Conservation (phyloP, 2,797 vertebrate genomes). For the Decapterus maruadsi region DNA sequence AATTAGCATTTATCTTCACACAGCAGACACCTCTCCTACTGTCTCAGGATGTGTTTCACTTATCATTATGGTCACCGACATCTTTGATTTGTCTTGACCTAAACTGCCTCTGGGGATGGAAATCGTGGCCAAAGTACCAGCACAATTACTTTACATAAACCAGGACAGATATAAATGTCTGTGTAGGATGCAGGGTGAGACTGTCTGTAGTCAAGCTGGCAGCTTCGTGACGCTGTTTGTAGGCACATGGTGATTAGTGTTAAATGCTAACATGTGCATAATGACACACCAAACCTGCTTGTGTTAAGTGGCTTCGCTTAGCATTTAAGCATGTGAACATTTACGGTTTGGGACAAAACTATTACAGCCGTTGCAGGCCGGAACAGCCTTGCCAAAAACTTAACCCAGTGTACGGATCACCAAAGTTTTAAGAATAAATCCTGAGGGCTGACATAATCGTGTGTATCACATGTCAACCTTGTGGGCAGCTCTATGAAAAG, state of each 20-base stretch:
- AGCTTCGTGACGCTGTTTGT: not conserved
- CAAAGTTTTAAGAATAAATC: not conserved
- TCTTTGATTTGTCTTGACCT: not conserved
- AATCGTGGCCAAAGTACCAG: not conserved
- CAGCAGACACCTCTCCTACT: not conserved
- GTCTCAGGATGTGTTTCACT: conserved; percentile 14
- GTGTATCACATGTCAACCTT: not conserved
- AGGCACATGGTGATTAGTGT: not conserved
- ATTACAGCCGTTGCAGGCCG: not conserved
- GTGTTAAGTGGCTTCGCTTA: not conserved
- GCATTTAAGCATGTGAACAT: not conserved
- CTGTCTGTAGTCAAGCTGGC: not conserved
- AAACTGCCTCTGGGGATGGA: not conserved
- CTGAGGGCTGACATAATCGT: not conserved
- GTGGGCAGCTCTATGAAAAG: not conserved
- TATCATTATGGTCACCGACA: not conserved
- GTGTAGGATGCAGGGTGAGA: not conserved
- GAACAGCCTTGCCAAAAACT: not conserved
- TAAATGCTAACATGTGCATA: not conserved
- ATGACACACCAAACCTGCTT: not conserved
- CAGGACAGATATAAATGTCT: not conserved
- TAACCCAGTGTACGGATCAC: not conserved
- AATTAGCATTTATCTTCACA: not conserved
- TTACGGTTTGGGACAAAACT: not conserved
- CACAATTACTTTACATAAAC: not conserved